Conservation (phyloP, 1,140 invertebrate genomes). For the Drosophila willistoni region DNA sequence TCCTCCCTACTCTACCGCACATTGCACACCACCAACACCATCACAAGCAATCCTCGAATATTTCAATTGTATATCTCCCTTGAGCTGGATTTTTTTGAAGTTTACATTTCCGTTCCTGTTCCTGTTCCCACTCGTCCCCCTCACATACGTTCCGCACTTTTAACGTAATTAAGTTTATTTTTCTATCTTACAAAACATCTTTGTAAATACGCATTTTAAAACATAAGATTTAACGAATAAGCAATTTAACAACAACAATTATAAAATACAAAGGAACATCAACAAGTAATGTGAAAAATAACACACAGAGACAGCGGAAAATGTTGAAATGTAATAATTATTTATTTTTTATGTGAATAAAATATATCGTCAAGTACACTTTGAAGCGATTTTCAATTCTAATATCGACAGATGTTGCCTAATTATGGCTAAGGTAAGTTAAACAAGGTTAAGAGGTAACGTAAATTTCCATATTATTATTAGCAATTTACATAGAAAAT, state of each 20-base stretch:
- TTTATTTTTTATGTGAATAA: constrained; percentile 80
- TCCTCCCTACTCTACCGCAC: constrained; percentile 19
- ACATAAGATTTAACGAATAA: constrained; percentile 56
- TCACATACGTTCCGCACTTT: background rate
- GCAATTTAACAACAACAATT: constrained; percentile 35
- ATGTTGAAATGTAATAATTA: constrained; percentile 76
- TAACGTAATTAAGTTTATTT: constrained; percentile 54
- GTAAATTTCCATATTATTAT: no score
- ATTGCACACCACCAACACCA: constrained; percentile 10
- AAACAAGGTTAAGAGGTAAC: no score
- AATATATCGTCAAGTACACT: constrained; percentile 72
- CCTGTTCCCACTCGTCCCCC: constrained; percentile 15
- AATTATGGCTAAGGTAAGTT: no score
- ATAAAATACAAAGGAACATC: constrained; percentile 26
- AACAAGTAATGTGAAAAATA: constrained; percentile 13
- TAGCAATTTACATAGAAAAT: no score
- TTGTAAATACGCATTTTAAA: constrained; percentile 74
- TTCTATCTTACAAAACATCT: constrained; percentile 63
- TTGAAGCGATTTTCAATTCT: background rate
- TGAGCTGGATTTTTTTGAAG: constrained; percentile 15
- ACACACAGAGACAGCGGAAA: constrained; percentile 26
- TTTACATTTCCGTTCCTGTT: constrained; percentile 16
- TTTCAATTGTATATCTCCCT: constrained; percentile 32
- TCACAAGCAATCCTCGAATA: constrained; percentile 30
- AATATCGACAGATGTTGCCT: no score